phyloP scores from a whole-genome alignment of 2,888 invertebrate genomes.

The Ashinkailepas kermadecensis region DNA sequence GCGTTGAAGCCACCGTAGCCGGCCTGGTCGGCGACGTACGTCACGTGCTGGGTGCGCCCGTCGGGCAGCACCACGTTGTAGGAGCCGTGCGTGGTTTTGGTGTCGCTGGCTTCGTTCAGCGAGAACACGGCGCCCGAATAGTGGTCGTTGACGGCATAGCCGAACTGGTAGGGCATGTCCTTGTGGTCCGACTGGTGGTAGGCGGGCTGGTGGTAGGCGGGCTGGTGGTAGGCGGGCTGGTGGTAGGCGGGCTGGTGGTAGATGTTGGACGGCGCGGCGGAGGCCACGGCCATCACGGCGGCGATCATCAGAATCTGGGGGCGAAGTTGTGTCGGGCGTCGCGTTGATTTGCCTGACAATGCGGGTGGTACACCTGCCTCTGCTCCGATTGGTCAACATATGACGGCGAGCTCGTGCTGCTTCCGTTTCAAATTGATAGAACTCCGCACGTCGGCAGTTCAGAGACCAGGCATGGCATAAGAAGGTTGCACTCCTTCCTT shows the following conservation, averaged over 20 bases:
- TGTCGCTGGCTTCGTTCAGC: slow-evolving; percentile 56
- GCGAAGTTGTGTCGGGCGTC: not conserved
- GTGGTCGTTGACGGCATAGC: slow-evolving; percentile 56
- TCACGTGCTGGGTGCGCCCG: slow-evolving; percentile 74
- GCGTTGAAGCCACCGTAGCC: slow-evolving; percentile 76
- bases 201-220: not conserved
- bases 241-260: not conserved
- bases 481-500: too few relatives aligned
- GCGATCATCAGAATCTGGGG: not conserved
- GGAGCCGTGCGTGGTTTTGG: slow-evolving; percentile 55
- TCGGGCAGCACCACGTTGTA: slow-evolving; percentile 61
- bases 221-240: not conserved
- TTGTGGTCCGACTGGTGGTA: not conserved
- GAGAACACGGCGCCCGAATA: slow-evolving; percentile 54
- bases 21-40: slow-evolving; percentile 74
- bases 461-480: too few relatives aligned
- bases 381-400: too few relatives aligned
- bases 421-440: not conserved
- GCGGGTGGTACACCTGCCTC: too few relatives aligned
- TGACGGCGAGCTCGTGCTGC: not conserved
- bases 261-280: not conserved
- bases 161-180: slow-evolving; percentile 52
- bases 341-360: not conserved
- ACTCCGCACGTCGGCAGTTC: not conserved
- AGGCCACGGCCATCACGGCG: not conserved